Evolutionary conservation across 2,888 invertebrate genomes (phyloP).

Genomic region (Scaptomyza polygonia): DNA sequence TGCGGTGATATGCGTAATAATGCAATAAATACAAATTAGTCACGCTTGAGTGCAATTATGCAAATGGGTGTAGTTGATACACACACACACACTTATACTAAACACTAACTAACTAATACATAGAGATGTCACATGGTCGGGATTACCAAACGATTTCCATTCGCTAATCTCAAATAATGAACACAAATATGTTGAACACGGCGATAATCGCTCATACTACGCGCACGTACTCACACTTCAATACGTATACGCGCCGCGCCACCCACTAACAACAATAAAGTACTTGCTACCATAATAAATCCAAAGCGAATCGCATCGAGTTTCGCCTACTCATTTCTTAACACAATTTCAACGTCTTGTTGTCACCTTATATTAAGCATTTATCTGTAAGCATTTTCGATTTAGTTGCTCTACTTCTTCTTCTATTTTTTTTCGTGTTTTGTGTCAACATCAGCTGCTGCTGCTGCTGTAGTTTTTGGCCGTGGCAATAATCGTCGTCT

Average conservation of each 20-base stretch:
- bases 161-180: slow-evolving; percentile 78
- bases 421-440: slow-evolving; percentile 51
- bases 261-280: slow-evolving; percentile 33
- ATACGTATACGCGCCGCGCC: slow-evolving; percentile 3
- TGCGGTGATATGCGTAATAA: slow-evolving; percentile 75
- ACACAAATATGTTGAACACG: slow-evolving; percentile 76
- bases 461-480: slow-evolving; percentile 15
- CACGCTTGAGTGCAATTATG: slow-evolving; percentile 80
- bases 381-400: slow-evolving; percentile 74
- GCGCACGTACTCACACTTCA: slow-evolving; percentile 19
- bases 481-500: slow-evolving; percentile 44
- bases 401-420: slow-evolving; percentile 45
- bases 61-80: slow-evolving; percentile 73
- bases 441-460: slow-evolving; percentile 77
- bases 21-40: slow-evolving; percentile 79
- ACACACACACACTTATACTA: neutral
- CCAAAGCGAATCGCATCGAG: neutral
- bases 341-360: slow-evolving; percentile 45
- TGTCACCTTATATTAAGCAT: slow-evolving; percentile 74
- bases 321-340: slow-evolving; percentile 1
- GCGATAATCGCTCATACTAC: slow-evolving; percentile 75
- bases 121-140: slow-evolving; percentile 43
- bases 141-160: slow-evolving; percentile 75
- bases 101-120: slow-evolving; percentile 23
- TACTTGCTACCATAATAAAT: neutral